phyloP scores from a whole-genome alignment of 37 sponge, comb jelly and placozoan genomes.

The Agelas oroides region DNA sequence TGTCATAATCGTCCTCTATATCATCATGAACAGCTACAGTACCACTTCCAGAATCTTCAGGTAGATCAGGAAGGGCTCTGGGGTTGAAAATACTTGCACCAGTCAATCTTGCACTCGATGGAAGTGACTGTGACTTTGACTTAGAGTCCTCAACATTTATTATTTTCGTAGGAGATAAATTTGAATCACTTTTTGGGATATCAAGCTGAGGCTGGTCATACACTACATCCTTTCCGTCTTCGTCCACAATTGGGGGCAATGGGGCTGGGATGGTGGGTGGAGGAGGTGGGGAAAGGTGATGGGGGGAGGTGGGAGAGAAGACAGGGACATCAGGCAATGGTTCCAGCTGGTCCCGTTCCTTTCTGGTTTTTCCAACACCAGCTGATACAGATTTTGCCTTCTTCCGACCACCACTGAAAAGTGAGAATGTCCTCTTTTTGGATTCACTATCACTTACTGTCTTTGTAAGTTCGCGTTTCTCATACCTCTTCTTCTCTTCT shows the following conservation, averaged over 20 bases:
- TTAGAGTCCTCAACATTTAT: not conserved
- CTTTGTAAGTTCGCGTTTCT: conserved; percentile 18
- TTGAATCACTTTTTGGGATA: too few species aligned
- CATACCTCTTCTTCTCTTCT: not conserved
- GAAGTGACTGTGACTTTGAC: conserved; percentile 31
- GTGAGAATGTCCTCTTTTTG: conserved; percentile 32
- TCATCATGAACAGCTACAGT: not conserved
- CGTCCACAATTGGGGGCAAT: conserved; percentile 2
- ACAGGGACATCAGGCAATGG: not conserved
- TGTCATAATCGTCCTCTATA: conserved; percentile 32
- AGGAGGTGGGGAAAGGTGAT: conserved; percentile 4
- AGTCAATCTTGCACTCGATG: conserved; percentile 14
- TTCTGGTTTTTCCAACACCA: conserved; percentile 8
- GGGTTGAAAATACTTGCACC: not conserved
- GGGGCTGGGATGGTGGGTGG: conserved; percentile 25
- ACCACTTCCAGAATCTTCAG: conserved; percentile 51
- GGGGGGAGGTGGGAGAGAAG: not conserved
- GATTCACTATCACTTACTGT: conserved; percentile 10
- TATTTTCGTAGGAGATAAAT: too few species aligned
- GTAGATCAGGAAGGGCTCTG: conserved; percentile 47
- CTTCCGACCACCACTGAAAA: conserved; percentile 43
- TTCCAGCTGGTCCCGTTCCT: not conserved
- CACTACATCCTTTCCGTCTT: conserved; percentile 32
- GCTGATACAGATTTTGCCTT: conserved; percentile 21
- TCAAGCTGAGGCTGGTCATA: conserved; percentile 27